Evolutionary conservation across 2,797 vertebrate species (phyloP).

Genomic region (Rhabdophis nuchalis): DNA sequence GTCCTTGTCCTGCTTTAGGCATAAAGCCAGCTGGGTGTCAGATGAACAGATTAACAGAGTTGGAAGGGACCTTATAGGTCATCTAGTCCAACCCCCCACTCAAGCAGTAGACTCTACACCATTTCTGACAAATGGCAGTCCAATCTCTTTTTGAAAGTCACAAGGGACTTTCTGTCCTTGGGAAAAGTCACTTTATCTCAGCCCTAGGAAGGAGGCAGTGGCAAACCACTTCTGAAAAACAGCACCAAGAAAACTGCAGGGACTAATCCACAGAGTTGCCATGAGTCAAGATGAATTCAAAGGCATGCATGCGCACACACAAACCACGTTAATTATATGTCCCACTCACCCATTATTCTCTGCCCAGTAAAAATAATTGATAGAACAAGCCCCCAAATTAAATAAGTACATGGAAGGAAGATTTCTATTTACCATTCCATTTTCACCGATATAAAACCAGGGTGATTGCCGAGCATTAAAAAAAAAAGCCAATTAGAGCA

Average conservation of each 20-base stretch:
- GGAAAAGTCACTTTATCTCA: background rate
- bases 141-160: no score
- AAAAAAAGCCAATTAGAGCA: conserved; percentile 60
- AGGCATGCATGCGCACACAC: background rate
- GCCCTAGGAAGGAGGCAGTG: background rate
- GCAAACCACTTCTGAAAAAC: background rate
- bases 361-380: background rate
- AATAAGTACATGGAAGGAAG: conserved; percentile 48
- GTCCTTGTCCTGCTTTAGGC: background rate
- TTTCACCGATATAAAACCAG: conserved; percentile 57
- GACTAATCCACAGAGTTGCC: background rate
- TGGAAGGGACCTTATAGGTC: no score
- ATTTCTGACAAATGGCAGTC: no score
- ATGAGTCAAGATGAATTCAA: background rate
- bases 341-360: background rate
- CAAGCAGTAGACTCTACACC: no score
- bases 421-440: conserved; percentile 56
- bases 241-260: background rate
- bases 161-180: background rate
- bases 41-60: no score
- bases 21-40: background rate
- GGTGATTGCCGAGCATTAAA: conserved; percentile 52
- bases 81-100: no score
- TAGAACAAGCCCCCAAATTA: background rate
- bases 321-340: background rate